Evolutionary conservation across 2,113 vertebrate species (phyloP).

Genomic region (Helogale parvula): DNA sequence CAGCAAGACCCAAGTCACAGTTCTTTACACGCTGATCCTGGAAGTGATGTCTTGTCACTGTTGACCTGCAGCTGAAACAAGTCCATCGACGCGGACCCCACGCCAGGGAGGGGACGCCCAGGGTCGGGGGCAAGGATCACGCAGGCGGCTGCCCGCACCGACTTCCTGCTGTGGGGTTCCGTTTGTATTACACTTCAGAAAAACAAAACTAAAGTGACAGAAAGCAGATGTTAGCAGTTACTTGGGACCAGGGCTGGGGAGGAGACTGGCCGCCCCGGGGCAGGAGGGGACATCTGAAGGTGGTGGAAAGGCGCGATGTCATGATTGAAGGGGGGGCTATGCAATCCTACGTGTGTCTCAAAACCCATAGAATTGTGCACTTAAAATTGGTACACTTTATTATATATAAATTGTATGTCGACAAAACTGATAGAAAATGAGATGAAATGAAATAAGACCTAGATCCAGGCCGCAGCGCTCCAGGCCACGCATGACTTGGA

Average conservation of each 20-base stretch:
- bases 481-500: background rate
- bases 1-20: background rate
- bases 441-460: background rate
- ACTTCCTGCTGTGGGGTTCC: accelerated
- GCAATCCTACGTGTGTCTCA: accelerated
- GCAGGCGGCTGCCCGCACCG: background rate
- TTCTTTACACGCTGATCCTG: background rate
- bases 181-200: accelerated
- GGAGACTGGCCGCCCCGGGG: background rate
- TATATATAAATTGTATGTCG: background rate
- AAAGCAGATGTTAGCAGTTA: background rate
- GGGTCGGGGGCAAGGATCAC: accelerated
- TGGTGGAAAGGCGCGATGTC: accelerated
- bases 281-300: background rate
- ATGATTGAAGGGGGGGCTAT: accelerated
- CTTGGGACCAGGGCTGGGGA: background rate
- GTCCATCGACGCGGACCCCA: too few relatives aligned
- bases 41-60: background rate
- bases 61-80: background rate
- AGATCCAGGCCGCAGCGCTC: background rate
- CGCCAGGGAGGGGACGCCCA: too few relatives aligned
- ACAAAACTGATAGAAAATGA: background rate
- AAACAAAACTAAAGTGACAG: background rate
- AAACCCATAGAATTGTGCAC: background rate
- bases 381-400: background rate